Conservation (phyloP, 2,888 invertebrate species). For the Cephus pygmeus region DNA sequence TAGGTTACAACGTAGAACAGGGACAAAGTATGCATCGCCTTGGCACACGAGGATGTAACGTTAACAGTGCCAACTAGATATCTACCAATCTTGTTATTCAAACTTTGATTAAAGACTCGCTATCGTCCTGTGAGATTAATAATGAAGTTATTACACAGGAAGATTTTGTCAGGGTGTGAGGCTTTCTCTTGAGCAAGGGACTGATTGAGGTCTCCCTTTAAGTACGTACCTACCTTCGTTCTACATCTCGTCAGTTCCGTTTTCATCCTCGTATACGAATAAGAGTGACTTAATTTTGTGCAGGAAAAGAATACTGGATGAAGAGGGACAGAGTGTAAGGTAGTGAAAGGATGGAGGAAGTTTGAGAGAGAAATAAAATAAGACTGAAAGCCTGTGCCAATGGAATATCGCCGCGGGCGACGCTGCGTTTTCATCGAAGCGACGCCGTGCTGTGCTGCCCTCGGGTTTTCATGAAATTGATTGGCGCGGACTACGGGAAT, state of each 20-base stretch:
- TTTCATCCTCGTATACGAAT: too few species aligned
- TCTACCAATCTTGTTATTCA: constrained; percentile 20
- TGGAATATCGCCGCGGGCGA: constrained; percentile 13
- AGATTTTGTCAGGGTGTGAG: constrained; percentile 12
- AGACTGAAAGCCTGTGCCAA: not conserved
- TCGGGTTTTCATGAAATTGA: constrained; percentile 15
- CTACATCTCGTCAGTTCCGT: too few species aligned
- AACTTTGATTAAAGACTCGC: constrained; percentile 20
- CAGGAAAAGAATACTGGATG: too few species aligned
- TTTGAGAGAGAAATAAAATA: too few species aligned
- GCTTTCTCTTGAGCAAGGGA: not conserved
- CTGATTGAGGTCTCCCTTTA: too few species aligned
- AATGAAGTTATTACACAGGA: constrained; percentile 2
- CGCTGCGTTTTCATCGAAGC: constrained; percentile 6
- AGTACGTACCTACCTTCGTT: too few species aligned
- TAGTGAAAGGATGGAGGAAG: too few species aligned
- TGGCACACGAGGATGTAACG: constrained; percentile 4
- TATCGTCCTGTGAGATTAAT: constrained; percentile 2
- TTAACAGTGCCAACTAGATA: constrained; percentile 12
- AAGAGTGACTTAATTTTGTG: too few species aligned
- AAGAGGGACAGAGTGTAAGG: too few species aligned
- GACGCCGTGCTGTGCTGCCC: constrained; percentile 8
- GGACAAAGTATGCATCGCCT: too few species aligned
- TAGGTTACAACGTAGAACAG: too few species aligned
- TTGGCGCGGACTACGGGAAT: constrained; percentile 12